Conservation (phyloP, 2,113 vertebrate species). For the Falco punctatus region DNA sequence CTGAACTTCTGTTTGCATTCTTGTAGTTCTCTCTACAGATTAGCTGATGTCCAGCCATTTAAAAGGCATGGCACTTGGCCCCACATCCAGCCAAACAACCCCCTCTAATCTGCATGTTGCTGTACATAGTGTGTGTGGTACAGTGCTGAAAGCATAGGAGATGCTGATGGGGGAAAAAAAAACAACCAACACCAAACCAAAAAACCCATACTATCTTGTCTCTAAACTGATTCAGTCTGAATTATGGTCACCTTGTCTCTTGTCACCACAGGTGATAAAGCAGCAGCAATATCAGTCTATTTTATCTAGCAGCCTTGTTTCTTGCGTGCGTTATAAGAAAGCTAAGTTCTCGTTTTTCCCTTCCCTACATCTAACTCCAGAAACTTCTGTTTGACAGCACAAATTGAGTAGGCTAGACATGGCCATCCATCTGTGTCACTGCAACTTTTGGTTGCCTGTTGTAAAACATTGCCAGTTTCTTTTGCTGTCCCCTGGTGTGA, state of each 20-base stretch:
- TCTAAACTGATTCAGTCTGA: constrained; percentile 9
- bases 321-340: neutral
- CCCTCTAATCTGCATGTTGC: neutral
- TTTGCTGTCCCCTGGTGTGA: neutral
- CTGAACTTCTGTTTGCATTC: neutral
- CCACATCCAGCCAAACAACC: neutral
- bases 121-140: neutral
- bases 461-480: neutral
- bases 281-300: neutral
- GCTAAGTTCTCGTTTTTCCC: neutral
- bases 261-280: constrained; percentile 14
- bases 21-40: neutral
- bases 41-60: neutral
- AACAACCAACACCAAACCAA: too few species aligned
- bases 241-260: neutral
- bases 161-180: neutral
- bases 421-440: constrained; percentile 6
- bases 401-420: neutral
- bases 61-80: neutral
- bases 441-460: neutral
- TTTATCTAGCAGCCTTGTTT: neutral
- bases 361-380: constrained; percentile 28
- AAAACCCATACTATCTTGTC: neutral
- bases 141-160: neutral
- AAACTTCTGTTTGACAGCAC: constrained; percentile 43